phyloP scores from a whole-genome alignment of 2,888 invertebrate species.

The Stramonita haemastoma region DNA sequence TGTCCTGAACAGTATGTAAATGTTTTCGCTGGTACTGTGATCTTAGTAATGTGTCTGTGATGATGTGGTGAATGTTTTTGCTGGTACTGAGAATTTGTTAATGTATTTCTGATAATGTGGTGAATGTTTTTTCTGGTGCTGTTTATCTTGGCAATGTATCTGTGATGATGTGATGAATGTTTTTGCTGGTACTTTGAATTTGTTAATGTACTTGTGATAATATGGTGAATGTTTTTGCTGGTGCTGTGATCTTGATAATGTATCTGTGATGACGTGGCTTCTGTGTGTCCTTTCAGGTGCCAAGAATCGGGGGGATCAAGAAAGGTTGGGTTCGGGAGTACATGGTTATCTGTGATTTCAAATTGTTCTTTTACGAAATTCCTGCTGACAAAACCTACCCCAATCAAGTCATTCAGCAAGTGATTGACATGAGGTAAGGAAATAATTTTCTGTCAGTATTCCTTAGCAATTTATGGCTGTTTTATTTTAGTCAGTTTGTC shows the following conservation, averaged over 20 bases:
- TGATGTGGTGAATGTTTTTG: neutral
- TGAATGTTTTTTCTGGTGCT: too few relatives aligned
- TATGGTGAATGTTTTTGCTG: too few relatives aligned
- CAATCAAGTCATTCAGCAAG: constrained; percentile 93
- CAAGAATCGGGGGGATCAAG: constrained; percentile 98
- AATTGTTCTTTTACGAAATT: constrained; percentile 96
- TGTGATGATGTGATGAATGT: neutral
- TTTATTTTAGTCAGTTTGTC: too few relatives aligned
- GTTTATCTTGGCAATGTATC: too few relatives aligned
- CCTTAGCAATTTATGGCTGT: too few relatives aligned
- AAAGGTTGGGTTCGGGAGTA: constrained; percentile 99
- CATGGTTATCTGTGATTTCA: constrained; percentile 99
- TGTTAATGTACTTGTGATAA: neutral
- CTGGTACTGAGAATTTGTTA: constrained; percentile 93
- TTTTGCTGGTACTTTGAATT: too few relatives aligned
- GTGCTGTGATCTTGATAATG: too few relatives aligned
- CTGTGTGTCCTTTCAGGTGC: constrained; percentile 80
- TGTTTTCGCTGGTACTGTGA: too few relatives aligned
- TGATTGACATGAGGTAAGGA: constrained; percentile 88
- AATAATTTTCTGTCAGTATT: neutral
- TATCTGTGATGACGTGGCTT: neutral
- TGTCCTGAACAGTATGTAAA: too few relatives aligned
- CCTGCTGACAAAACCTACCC: constrained; percentile 86
- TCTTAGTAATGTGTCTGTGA: neutral
- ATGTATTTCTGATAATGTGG: too few relatives aligned